Base-by-base conservation (phyloP, 2,888 invertebrate genomes). In the Apamea epomidion region DNA sequence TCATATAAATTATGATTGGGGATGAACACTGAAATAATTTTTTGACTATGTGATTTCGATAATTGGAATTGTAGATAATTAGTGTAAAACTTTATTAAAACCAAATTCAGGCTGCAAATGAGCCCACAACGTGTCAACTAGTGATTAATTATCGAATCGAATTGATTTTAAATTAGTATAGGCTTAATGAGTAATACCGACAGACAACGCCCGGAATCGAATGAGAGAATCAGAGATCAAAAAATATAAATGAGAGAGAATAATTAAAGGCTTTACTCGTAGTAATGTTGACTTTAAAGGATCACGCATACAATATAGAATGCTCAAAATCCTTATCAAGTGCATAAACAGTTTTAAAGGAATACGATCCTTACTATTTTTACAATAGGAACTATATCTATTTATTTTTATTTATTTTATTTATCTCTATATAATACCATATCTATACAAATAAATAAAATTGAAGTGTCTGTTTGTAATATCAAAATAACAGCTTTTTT, bases 81-180 rank as follows among this genome's bases (percentile, higher is more conserved):
- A 81, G 74, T 74, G 72, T 74, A 88, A 78, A 88, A 73, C 42
- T 69, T 48, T 85, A 85, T 84, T 74, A 68, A 80, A 87, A 69
- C 48, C 42, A 60, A 85, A 85, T 62, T 58, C 18, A 18, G 58
- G 21, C 21, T 51, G 67, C 86, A 74, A 85, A 81, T 88, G 74
- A 85, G 74, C 37, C 48, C 51, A 75, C 80, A 64, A 72, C 65
- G 48, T 84, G 75, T 75, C 81, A 81, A 85, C 45, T n/a, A n/a
- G 58, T 88, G 81, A 88, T 85, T 77, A 77, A 85, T 85, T 81
- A 85, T 73, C 21, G 45, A 60, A 18, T 65, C 25, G 29, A 42
- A 78, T 84, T 75, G 7, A 79, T 80, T 74, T 76, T 48, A 69
- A 62, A 85, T 87, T 70, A 45, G 37, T 67, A 10, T 60, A 16